Evolutionary conservation across 2,113 vertebrate species (phyloP).

Genomic region (Rhinichthys klamathensis): DNA sequence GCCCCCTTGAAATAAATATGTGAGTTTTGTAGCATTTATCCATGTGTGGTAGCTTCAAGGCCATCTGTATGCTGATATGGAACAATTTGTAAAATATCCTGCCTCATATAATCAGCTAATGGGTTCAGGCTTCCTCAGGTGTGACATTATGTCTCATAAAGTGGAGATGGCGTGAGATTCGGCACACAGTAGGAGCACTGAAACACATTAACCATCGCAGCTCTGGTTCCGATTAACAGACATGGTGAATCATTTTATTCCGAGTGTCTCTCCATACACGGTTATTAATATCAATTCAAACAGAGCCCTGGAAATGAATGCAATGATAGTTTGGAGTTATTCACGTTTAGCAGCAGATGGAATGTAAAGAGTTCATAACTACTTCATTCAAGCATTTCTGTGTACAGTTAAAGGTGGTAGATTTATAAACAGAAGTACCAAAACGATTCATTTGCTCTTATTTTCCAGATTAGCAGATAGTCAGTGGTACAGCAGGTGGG

Average conservation of each 20-base stretch:
- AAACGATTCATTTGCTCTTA: not conserved
- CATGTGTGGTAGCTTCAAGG: not conserved
- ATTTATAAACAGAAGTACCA: too few relatives aligned
- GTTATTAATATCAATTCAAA: slow-evolving; percentile 5
- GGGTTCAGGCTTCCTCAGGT: slow-evolving; percentile 43
- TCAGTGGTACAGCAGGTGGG: not conserved
- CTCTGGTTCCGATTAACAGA: slow-evolving; percentile 29
- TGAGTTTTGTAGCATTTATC: not conserved
- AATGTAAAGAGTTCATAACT: not conserved
- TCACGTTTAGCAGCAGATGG: not conserved
- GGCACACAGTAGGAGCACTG: slow-evolving; percentile 45
- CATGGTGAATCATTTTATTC: slow-evolving; percentile 11
- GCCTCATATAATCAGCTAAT: slow-evolving; percentile 39
- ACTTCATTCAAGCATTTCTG: not conserved
- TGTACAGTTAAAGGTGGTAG: not conserved
- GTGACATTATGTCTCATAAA: slow-evolving; percentile 47
- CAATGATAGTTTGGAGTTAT: not conserved
- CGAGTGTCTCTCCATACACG: slow-evolving; percentile 27
- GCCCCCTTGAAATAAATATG: not conserved
- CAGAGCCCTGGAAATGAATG: not conserved
- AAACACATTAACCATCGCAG: slow-evolving; percentile 43
- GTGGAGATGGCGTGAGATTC: not conserved
- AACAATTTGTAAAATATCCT: slow-evolving; percentile 10
- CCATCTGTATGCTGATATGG: slow-evolving; percentile 15
- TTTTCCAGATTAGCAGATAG: not conserved